Base-by-base conservation (phyloP, 1,140 invertebrate species). In the Penaeus indicus region DNA sequence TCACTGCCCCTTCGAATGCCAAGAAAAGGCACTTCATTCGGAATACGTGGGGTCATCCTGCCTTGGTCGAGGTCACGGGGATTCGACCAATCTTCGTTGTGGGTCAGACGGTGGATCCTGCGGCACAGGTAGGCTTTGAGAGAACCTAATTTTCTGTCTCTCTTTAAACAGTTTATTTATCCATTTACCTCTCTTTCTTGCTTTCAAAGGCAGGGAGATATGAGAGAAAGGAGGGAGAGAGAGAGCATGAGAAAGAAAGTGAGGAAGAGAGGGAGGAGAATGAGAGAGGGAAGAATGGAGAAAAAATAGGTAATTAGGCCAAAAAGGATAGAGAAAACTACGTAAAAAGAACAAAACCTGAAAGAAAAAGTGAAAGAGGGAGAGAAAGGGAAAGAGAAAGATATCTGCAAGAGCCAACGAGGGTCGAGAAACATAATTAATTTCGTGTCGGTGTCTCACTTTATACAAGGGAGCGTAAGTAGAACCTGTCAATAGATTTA, bases 1-100 rank as follows among this genome's bases (percentile, higher is more conserved):
- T 86, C 83, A 89, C 84, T 22, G 69, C 88, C 18, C 47, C 75
- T 10, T 16, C 19, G 0, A 77, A 89, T 32, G 13, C 32, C n/a
- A 27, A 42, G 62, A 38, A 22, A 22, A 77, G 88, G 19, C 67
- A 63, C 77, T 79, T 85, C 61, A 62, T 89, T 7, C 72, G 88
- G 13, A 67, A 64, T 54, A 85, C 88, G 10, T 89, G 88, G 88
- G 88, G 84, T 32, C 82, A 82, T 25, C 69, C 69, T 54, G 54
- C 77, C 27, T 32, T 67, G 4, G 60, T 13, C 61, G 38, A 86
- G 60, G 63, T 27, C 47, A 75, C 84, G 13, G 79, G 84, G 4
- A 67, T 89, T 32, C 61, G 42, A 61, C 77, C 67, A 3, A 2
- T 86, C 32, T 89, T 89, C 47, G 38, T 89, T 7, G 38, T 89